Evolutionary conservation across 2,113 vertebrate genomes (phyloP).

Genomic region (Datnioides undecimradiatus): DNA sequence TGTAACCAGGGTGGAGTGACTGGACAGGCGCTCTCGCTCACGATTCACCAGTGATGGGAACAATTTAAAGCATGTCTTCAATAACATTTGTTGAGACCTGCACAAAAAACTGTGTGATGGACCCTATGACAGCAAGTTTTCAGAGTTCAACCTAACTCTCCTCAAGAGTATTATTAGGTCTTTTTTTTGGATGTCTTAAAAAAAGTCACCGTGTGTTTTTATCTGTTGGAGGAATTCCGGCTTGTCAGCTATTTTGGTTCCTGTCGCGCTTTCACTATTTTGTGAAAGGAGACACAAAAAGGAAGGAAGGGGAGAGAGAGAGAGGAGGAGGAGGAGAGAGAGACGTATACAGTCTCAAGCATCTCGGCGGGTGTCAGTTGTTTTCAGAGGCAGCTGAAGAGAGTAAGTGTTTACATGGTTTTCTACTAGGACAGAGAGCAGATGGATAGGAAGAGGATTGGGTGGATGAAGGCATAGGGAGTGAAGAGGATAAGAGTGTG

Average conservation of each 20-base stretch:
- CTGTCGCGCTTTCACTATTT: conserved; percentile 82
- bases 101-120: conserved; percentile 2
- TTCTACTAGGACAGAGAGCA: conserved; percentile 18
- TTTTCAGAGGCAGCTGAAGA: conserved; percentile 63
- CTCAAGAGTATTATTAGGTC: background rate
- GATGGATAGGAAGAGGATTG: background rate
- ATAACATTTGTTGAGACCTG: background rate
- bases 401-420: conserved; percentile 74
- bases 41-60: background rate
- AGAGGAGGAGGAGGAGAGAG: conserved; percentile 56
- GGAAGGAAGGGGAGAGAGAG: conserved; percentile 79
- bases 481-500: conserved; percentile 32
- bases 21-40: conserved; percentile 2
- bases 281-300: conserved; percentile 82
- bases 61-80: background rate
- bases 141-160: background rate
- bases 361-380: conserved; percentile 61
- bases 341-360: conserved; percentile 30
- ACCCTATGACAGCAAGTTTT: background rate
- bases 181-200: conserved; percentile 7
- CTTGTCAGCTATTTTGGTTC: conserved; percentile 77
- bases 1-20: conserved; percentile 12
- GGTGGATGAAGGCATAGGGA: background rate
- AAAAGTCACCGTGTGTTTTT: background rate
- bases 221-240: conserved; percentile 66